phyloP scores from a whole-genome alignment of 2,888 invertebrate species.

The Sylvicola cinctus region DNA sequence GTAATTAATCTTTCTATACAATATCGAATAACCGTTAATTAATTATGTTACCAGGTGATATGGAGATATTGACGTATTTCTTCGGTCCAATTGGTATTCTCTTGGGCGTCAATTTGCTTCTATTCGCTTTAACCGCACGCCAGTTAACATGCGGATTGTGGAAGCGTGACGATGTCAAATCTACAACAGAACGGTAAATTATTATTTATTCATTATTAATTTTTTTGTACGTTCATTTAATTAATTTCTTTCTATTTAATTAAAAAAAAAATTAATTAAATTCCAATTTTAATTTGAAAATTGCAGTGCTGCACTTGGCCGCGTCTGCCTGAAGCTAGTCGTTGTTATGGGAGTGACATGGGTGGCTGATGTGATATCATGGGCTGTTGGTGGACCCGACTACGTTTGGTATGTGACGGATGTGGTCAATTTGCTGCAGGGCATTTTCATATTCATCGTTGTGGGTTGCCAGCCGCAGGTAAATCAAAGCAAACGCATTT shows the following conservation, averaged over 20 bases:
- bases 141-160: constrained; percentile 73
- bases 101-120: constrained; percentile 52
- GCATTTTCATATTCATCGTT: constrained; percentile 73
- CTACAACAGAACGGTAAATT: constrained; percentile 47
- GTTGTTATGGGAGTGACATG: constrained; percentile 62
- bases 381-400: constrained; percentile 61
- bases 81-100: constrained; percentile 66
- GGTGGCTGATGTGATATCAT: constrained; percentile 66
- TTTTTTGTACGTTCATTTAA: background rate
- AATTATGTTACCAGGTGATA: constrained; percentile 32
- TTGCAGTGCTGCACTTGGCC: constrained; percentile 36
- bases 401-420: constrained; percentile 71
- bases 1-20: too few relatives aligned
- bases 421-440: constrained; percentile 67
- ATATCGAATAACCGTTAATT: too few relatives aligned
- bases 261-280: constrained; percentile 1
- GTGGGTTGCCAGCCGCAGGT: constrained; percentile 78
- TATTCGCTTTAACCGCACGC: constrained; percentile 62
- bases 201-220: constrained; percentile 1
- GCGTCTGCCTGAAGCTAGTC: constrained; percentile 71
- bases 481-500: constrained; percentile 12
- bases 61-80: constrained; percentile 67
- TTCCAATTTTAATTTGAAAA: constrained; percentile 1
- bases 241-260: too few relatives aligned
- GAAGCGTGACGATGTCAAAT: constrained; percentile 75